phyloP scores from a whole-genome alignment of 2,113 vertebrate genomes.

The Tenebrosternarchus preto region DNA sequence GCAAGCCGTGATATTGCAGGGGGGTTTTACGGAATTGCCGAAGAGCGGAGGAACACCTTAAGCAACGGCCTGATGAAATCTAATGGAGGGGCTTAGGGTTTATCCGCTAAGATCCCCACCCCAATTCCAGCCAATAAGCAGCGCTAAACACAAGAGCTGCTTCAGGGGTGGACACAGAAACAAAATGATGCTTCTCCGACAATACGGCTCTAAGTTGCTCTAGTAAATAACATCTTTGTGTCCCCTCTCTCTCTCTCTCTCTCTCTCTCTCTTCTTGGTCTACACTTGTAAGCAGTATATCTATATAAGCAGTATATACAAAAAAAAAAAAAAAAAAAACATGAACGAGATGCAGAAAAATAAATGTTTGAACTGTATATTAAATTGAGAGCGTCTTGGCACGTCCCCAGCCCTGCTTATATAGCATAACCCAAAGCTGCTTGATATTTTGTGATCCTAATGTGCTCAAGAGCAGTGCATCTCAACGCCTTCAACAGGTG shows the following conservation, averaged over 20 bases:
- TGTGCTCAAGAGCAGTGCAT: no score
- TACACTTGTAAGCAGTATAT: not conserved
- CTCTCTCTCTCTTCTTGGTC: not conserved
- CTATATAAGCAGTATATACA: no score
- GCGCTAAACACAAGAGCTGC: slow-evolving; percentile 20
- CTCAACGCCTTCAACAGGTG: no score
- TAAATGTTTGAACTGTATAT: no score
- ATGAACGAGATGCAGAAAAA: not conserved
- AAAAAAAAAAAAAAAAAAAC: no score
- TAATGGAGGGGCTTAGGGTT: slow-evolving; percentile 16
- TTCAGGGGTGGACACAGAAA: slow-evolving; percentile 21
- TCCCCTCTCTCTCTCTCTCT: slow-evolving; percentile 7
- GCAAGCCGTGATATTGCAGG: not conserved
- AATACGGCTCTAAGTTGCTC: not conserved
- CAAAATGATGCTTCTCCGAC: slow-evolving; percentile 25
- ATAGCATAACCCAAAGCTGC: no score
- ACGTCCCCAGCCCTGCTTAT: no score
- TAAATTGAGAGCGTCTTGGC: no score
- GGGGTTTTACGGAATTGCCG: not conserved
- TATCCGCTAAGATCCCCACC: slow-evolving; percentile 14
- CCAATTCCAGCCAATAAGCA: slow-evolving; percentile 12
- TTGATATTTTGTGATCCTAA: no score
- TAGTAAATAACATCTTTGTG: slow-evolving; percentile 6
- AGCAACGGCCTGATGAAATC: slow-evolving; percentile 15
- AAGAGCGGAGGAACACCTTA: not conserved